Percentiles rank a stretch among this genome's conserved stretches.
Evolutionary conservation across 2,797 vertebrate genomes (phyloP).

Genomic region (Limnodromus scolopaceus): DNA sequence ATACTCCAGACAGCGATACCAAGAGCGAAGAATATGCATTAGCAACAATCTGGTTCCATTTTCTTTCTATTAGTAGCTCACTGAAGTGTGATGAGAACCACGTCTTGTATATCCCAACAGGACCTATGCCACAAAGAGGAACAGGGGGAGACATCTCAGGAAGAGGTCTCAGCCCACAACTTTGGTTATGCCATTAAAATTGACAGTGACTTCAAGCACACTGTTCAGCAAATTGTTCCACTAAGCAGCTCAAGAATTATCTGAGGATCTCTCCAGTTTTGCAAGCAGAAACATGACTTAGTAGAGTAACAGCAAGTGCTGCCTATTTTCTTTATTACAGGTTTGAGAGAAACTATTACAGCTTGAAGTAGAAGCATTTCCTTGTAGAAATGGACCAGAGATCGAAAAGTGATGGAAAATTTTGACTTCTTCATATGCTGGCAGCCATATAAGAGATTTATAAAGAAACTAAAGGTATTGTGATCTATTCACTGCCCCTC

Average conservation of each 20-base stretch:
- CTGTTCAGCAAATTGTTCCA: neutral
- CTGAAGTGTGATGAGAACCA: neutral
- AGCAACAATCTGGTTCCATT: neutral
- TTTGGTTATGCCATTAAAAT: neutral
- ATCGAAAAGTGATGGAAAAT: neutral
- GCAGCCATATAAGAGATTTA: neutral
- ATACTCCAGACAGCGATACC: neutral
- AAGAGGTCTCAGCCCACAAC: neutral
- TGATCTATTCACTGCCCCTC: neutral
- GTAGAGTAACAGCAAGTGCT: neutral
- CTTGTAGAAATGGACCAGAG: neutral
- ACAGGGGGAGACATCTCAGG: neutral
- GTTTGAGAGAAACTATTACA: neutral
- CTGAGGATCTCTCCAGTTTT: neutral
- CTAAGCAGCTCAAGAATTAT: neutral
- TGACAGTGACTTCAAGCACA: neutral
- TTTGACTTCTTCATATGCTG: neutral
- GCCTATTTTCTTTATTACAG: neutral
- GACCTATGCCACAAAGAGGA: neutral
- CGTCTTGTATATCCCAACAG: neutral
- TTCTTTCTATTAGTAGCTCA: neutral
- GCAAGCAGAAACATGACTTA: neutral
- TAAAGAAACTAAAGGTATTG: neutral
- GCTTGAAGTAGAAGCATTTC: neutral
- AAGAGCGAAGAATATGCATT: accelerated